Evolutionary conservation across 2,888 invertebrate genomes (phyloP), one percentile per base, ranked within the genome.

Genomic region (Pachycephus smyrnensis): DNA sequence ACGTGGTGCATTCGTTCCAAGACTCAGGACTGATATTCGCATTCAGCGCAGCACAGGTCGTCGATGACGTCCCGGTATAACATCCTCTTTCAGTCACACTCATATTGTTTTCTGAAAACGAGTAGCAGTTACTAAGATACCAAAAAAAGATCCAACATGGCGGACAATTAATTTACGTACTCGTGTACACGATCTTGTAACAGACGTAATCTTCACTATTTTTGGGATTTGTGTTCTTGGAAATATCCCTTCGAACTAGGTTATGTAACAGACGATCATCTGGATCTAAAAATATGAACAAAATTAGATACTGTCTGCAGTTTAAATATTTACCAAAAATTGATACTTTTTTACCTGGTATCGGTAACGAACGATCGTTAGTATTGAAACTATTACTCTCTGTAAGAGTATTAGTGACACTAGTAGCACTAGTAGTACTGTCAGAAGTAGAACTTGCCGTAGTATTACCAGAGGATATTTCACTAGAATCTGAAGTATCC

Each of bases 1-100:
- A 82, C 33, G 69, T 1, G 33, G 12, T 0, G 68, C 81, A 81
- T 0, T 73, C 32, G 30, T 33, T 23, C 55, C 23, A 55, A 23
- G 55, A 0, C 1, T 55, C 9, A 3, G 55, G 9, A 55, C 2
- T 9, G 1, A 23, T 23, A 55, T 55, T 2, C 55, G 23, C 55
- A 0, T 55, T 55, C 55, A 55, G 55, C 23, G 55, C 55, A 55
- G 2, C 2, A 9, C 55, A 55, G 55, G 1, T 55, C 23, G 23
- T 23, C 23, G 23, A 55, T 55, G 55, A 55, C 23, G 1, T 23
- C 9, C 9, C 23, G 55, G 55, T 9, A 55, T 55, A 55, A 55
- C 55, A 55, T 55, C 55, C 55, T 55, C 55, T 55, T 55, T 55
- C 55, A 9, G 55, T 55, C 9, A 55, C 55, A 9, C 9, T 55